These are phyloP conservation scores for Armadillidium nasatum DNA, from an alignment of 1,140 invertebrate genomes.

Conservation along the genomic window DNA sequence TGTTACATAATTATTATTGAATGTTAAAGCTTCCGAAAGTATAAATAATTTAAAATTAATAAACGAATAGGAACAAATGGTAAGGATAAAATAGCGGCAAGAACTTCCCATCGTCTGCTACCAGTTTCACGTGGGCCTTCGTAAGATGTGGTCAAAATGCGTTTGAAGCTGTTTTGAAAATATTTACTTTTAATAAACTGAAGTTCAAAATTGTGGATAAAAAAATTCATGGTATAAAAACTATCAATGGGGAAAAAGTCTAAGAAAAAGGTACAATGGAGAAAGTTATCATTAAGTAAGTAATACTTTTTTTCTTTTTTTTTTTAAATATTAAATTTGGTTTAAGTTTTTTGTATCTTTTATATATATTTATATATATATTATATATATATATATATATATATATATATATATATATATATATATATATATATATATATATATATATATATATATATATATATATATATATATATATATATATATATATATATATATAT, in stretches of 20 bases:
- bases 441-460: too few species aligned
- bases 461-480: too few species aligned
- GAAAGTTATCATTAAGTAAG: constrained; percentile 40
- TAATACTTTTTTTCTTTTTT: constrained; percentile 21
- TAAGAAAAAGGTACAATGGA: constrained; percentile 43
- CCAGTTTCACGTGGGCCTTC: constrained; percentile 40
- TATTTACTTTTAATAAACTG: constrained; percentile 17
- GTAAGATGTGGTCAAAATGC: constrained; percentile 23
- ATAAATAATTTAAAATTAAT: constrained; percentile 16
- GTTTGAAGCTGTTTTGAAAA: too few species aligned
- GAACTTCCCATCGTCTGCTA: constrained; percentile 16
- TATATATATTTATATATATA: not conserved
- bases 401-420: too few species aligned
- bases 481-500: too few species aligned
- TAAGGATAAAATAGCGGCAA: not conserved
- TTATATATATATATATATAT: too few species aligned
- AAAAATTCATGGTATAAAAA: constrained; percentile 9
- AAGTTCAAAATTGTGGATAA: too few species aligned
- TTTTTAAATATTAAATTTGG: not conserved
- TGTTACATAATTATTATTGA: too few species aligned
- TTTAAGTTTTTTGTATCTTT: not conserved
- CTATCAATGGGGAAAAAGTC: constrained; percentile 43
- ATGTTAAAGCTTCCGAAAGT: too few species aligned
- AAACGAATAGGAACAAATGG: not conserved
- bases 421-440: too few species aligned